These are phyloP conservation scores for Ischnus inquisitorius DNA, from an alignment of 2,888 invertebrate species.

Conservation along the genomic window DNA sequence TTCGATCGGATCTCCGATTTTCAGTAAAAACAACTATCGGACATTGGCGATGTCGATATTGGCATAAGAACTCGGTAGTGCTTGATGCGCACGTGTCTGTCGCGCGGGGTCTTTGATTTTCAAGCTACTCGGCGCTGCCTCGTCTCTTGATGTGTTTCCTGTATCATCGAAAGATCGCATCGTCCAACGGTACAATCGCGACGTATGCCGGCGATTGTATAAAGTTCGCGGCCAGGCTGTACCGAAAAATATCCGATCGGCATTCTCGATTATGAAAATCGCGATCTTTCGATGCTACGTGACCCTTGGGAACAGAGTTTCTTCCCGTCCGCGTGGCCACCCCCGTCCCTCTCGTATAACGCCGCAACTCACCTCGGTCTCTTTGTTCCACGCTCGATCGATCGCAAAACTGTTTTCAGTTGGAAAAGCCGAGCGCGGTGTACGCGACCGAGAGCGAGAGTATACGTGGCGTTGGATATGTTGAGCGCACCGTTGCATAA, in stretches of 20 bases:
- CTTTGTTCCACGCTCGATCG: constrained; percentile 65
- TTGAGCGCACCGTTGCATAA: constrained; percentile 59
- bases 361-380: constrained; percentile 34
- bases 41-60: too few relatives aligned
- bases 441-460: constrained; percentile 38
- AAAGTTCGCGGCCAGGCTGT: not conserved
- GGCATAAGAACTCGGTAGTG: too few relatives aligned
- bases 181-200: not conserved
- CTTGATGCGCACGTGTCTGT: too few relatives aligned
- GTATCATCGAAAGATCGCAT: not conserved
- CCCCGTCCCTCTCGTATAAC: not conserved
- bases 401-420: constrained; percentile 62
- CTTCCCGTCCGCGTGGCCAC: constrained; percentile 7
- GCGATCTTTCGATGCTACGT: constrained; percentile 63
- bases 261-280: constrained; percentile 64
- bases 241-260: constrained; percentile 26
- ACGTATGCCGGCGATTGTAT: not conserved
- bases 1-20: too few relatives aligned
- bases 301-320: constrained; percentile 62
- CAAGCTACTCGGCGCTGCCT: too few relatives aligned
- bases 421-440: constrained; percentile 29
- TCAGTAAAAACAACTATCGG: too few relatives aligned
- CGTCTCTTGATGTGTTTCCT: constrained; percentile 8
- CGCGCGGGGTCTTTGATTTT: too few relatives aligned
- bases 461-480: constrained; percentile 39